A percentile compares a stretch with the other conserved stretches of the same genome.
Evolutionary conservation across 1,140 invertebrate genomes (phyloP).

Genomic region (Sitobion miscanthi): DNA sequence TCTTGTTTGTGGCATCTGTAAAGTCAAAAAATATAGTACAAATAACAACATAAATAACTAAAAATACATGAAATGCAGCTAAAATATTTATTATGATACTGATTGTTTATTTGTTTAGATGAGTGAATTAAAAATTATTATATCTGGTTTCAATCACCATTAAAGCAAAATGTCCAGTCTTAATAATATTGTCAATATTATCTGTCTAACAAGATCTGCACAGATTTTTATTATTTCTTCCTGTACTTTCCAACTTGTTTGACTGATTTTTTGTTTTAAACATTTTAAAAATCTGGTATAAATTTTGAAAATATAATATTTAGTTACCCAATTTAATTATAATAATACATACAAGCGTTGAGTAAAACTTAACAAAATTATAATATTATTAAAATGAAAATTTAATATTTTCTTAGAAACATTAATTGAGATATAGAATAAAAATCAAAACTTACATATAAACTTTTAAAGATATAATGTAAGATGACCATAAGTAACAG

Average conservation of each 20-base stretch:
- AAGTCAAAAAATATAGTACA: background rate
- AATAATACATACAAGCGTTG: no score
- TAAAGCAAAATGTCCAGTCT: background rate
- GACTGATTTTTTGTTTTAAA: background rate
- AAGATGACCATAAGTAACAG: no score
- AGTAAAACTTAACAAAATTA: no score
- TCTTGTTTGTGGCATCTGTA: background rate
- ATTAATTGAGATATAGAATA: no score
- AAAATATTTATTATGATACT: background rate
- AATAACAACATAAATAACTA: background rate
- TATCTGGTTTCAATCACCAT: background rate
- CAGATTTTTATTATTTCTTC: background rate
- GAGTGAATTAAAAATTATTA: background rate
- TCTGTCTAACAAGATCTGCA: background rate
- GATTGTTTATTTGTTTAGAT: background rate
- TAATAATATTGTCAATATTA: background rate
- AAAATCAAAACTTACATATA: no score
- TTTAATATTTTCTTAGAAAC: no score
- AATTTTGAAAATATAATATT: background rate
- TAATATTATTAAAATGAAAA: no score
- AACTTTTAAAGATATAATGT: no score
- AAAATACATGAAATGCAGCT: slow-evolving; percentile 58
- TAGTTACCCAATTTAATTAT: no score
- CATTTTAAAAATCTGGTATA: background rate
- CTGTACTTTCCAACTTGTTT: background rate